A percentile compares a stretch with the other conserved stretches of the same genome.
Evolutionary conservation across 23 tunicate genomes (phyloP).

Genomic region (Phallusia fumigata): DNA sequence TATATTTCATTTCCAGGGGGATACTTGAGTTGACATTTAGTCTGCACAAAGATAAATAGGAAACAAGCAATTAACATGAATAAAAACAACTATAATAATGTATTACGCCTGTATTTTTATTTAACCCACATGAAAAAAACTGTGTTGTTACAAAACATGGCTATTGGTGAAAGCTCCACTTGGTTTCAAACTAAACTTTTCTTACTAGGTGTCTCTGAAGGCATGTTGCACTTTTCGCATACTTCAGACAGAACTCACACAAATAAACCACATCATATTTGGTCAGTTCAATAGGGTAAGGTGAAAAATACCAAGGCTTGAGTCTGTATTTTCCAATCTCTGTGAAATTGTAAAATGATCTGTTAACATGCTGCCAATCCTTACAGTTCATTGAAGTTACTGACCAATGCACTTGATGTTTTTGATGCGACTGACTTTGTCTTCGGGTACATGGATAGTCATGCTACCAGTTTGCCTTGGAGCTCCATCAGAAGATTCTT

Average conservation of each 20-base stretch:
- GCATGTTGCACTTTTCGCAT: slow-evolving; percentile 80
- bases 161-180: too few species aligned
- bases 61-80: too few species aligned
- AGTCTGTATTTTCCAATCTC: slow-evolving; percentile 89
- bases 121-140: too few species aligned
- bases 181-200: too few species aligned
- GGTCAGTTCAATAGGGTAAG: slow-evolving; percentile 91
- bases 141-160: too few species aligned
- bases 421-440: slow-evolving; percentile 93
- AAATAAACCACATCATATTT: slow-evolving; percentile 75
- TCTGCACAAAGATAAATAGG: slow-evolving; percentile 18
- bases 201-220: slow-evolving; percentile 88
- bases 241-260: slow-evolving; percentile 95
- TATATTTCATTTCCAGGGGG: slow-evolving; percentile 99
- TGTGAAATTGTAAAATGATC: slow-evolving; percentile 14
- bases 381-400: background rate
- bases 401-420: slow-evolving; percentile 91
- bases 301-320: slow-evolving; percentile 99
- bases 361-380: background rate
- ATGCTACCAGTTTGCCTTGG: slow-evolving; percentile 93
- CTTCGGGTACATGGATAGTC: slow-evolving; percentile 92
- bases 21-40: slow-evolving; percentile 74
- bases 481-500: slow-evolving; percentile 63
- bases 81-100: too few species aligned
- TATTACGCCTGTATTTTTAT: too few species aligned